A percentile compares a stretch with the other conserved stretches of the same genome.
These are phyloP conservation scores for Conus canariensis DNA, from an alignment of 2,888 invertebrate genomes.

Conservation along the genomic window DNA sequence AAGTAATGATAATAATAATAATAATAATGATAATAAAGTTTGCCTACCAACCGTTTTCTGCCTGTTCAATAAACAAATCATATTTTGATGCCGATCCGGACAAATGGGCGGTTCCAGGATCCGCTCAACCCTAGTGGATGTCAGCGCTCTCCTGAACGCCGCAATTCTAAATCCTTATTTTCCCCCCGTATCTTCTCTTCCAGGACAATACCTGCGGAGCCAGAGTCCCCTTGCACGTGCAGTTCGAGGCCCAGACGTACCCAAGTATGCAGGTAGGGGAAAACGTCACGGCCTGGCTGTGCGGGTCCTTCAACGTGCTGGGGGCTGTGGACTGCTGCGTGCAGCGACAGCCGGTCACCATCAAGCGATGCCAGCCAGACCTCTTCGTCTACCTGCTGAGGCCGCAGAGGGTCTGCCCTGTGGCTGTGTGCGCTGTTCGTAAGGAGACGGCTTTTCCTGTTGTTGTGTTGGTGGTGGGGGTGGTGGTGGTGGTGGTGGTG, in stretches of 20 bases:
- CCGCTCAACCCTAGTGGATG: no score
- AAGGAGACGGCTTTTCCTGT: background rate
- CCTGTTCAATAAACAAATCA: no score
- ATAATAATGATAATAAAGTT: no score
- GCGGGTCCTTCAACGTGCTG: slow-evolving; percentile 39
- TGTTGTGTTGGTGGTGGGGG: background rate
- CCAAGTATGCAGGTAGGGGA: slow-evolving; percentile 1
- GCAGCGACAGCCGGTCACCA: slow-evolving; percentile 29
- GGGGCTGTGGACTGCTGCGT: slow-evolving; percentile 37
- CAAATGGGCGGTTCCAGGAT: no score
- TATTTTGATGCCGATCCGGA: no score
- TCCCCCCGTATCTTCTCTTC: no score
- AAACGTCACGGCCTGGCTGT: slow-evolving; percentile 20
- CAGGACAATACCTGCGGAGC: slow-evolving; percentile 32
- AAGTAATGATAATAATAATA: no score
- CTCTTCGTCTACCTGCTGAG: slow-evolving; percentile 21
- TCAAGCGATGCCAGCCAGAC: slow-evolving; percentile 1
- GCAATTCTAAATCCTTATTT: no score
- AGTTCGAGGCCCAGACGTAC: background rate
- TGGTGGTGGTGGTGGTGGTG: background rate
- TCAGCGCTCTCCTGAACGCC: no score
- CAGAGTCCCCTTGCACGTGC: slow-evolving; percentile 13
- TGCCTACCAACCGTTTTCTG: no score
- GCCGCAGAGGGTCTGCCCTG: slow-evolving; percentile 17
- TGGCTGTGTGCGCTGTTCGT: slow-evolving; percentile 27